Evolutionary conservation across 2,888 invertebrate genomes (phyloP).

Genomic region (Tipula vernalis): DNA sequence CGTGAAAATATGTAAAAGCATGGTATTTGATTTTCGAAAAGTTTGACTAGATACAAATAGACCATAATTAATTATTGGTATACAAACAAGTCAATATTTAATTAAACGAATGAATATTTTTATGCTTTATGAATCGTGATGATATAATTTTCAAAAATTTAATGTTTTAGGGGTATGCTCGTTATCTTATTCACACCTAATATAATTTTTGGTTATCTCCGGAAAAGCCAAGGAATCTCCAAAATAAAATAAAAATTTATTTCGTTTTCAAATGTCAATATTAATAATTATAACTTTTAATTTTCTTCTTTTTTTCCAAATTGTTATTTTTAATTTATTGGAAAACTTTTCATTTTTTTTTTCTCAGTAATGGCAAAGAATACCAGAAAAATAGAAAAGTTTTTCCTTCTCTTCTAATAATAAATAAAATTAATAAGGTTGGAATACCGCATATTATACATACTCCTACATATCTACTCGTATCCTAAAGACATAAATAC

Average conservation of each 20-base stretch:
- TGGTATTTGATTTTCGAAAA: too few species aligned
- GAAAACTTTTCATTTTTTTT: background rate
- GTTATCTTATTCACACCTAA: background rate
- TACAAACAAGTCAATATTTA: too few species aligned
- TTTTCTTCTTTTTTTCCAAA: background rate
- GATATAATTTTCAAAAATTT: too few species aligned
- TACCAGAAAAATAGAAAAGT: background rate
- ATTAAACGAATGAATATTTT: too few species aligned
- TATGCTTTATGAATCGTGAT: too few species aligned
- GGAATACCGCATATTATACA: background rate
- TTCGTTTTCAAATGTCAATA: background rate
- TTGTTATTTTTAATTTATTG: background rate
- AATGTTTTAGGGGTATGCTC: background rate
- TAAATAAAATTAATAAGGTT: background rate
- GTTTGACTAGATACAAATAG: too few species aligned
- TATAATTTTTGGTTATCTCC: background rate
- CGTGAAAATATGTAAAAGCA: background rate
- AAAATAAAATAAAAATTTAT: background rate
- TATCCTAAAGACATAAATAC: background rate
- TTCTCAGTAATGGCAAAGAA: background rate
- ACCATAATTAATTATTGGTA: too few species aligned
- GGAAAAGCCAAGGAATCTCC: background rate
- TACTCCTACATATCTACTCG: background rate
- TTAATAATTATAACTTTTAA: background rate
- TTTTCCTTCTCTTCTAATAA: background rate